Base-by-base conservation (phyloP, 2,888 invertebrate species). In the Malachius bipustulatus region DNA sequence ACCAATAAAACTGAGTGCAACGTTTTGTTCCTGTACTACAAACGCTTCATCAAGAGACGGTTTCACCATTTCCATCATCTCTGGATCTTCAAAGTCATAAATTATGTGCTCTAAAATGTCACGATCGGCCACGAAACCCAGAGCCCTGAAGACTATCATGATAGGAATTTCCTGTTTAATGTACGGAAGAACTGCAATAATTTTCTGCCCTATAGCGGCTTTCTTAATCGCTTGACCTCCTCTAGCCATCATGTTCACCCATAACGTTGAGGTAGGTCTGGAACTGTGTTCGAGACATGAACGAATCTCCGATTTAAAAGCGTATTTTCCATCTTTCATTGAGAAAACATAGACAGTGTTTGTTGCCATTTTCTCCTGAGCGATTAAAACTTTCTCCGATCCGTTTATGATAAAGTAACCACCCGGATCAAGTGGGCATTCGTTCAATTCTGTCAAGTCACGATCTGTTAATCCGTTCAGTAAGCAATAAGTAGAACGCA, bases 21-120 rank as follows among this genome's bases (percentile, higher is more conserved):
- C 94, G 67, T 88, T 94, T 62, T 98, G 98, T 59, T 99, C 98
- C 65, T 98, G 97, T 48, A 98, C 93, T 0, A 97, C 97, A 64
- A 98, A 98, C 28, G 98, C 98, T 67, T 98, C 98, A 65, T 98
- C 98, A 37, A 98, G 66, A 0, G 97, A 97, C 1, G 98, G 98
- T 61, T 99, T 99, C 0, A 67, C 96, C 96, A 99, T 97, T 74
- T 99, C 98, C 97, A 99, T 98, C 96, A 99, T 97, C 70, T 99
- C 98, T 4, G 94, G 97, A 65, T 99, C 98, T 63, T 98, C 96
- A 66, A 98, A 98, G 59, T 99, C 98, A 61, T 99, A 99, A 54
- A 99, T 98, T 42, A 99, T 98, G 56, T 99, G 98, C 59, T 99
- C 98, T 13, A 99, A 69, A 54, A 99, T 99, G 65, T 99, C 98